Percentiles rank a stretch among this genome's conserved stretches.
Evolutionary conservation across 1,140 invertebrate genomes (phyloP).

Genomic region (Caenorhabditis tropicalis): DNA sequence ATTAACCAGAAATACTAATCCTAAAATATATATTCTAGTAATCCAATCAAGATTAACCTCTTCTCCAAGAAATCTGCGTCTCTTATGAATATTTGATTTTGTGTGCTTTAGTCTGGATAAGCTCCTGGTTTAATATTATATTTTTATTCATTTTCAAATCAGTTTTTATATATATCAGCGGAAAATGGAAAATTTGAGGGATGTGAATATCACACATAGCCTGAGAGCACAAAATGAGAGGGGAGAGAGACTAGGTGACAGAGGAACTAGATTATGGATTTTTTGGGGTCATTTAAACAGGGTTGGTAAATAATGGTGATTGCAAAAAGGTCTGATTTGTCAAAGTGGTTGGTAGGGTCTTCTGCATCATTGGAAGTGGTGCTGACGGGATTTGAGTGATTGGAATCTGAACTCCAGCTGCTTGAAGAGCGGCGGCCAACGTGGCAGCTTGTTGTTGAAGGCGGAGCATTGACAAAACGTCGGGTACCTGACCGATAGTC

Average conservation of each 20-base stretch:
- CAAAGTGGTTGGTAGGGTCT: background rate
- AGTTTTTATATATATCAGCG: too few species aligned
- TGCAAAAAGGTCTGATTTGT: background rate
- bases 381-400: background rate
- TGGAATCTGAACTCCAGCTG: background rate
- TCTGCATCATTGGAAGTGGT: background rate
- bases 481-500: background rate
- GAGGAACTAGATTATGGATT: background rate
- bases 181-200: too few species aligned
- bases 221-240: background rate
- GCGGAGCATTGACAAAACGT: background rate
- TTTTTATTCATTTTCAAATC: background rate
- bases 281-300: background rate
- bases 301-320: conserved; percentile 1
- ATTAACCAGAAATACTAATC: too few species aligned
- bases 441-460: background rate
- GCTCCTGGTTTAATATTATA: background rate
- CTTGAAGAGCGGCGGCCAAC: background rate
- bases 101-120: background rate
- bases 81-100: too few species aligned
- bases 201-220: conserved; percentile 27
- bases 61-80: too few species aligned
- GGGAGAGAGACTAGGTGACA: background rate
- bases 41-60: too few species aligned
- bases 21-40: too few species aligned